phyloP scores from a whole-genome alignment of 2,113 vertebrate species.

The Pundamilia nyererei region DNA sequence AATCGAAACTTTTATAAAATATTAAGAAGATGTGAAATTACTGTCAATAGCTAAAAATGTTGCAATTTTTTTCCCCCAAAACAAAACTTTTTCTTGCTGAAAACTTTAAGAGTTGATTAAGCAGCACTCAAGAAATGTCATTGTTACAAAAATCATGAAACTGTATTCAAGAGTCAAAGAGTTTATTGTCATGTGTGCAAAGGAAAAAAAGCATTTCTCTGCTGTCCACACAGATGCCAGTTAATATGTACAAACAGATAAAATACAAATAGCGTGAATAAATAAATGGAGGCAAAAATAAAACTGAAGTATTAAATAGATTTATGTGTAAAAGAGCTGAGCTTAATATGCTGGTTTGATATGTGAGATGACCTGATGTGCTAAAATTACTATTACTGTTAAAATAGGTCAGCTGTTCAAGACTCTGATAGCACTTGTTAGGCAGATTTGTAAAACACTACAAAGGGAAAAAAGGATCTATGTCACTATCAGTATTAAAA shows the following conservation, averaged over 20 bases:
- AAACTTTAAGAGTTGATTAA: background rate
- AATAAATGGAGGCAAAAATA: background rate
- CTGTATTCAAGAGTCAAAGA: background rate
- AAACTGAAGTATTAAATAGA: background rate
- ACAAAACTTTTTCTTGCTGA: background rate
- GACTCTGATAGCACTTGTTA: background rate
- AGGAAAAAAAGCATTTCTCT: background rate
- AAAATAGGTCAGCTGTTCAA: background rate
- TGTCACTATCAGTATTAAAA: background rate
- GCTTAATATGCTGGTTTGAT: background rate
- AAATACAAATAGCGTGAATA: background rate
- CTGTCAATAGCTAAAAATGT: background rate
- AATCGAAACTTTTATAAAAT: background rate
- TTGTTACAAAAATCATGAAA: background rate
- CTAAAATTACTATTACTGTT: background rate
- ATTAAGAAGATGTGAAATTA: background rate
- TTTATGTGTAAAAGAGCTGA: background rate
- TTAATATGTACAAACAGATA: background rate
- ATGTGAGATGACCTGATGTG: background rate
- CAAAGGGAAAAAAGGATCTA: background rate
- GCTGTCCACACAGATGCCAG: background rate
- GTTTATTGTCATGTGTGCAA: background rate
- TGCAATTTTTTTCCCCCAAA: rapidly evolving
- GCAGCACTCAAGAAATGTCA: background rate
- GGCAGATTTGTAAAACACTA: background rate